Evolutionary conservation across 2,888 invertebrate species (phyloP), one percentile per base, ranked within the genome.

Genomic region (Lacanobia wlatinum): DNA sequence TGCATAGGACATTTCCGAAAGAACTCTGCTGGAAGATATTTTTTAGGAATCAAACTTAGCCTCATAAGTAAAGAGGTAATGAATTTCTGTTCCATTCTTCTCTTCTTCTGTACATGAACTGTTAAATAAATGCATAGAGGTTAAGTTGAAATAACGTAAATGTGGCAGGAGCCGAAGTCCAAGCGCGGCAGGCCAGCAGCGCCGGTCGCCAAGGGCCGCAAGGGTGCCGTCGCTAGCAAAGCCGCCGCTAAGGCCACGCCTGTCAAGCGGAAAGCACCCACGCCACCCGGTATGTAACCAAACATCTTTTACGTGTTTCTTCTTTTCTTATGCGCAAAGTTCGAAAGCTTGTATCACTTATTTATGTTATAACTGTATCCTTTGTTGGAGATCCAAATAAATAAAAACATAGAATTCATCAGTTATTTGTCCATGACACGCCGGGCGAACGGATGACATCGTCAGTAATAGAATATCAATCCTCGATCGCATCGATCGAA

Each of bases 221-320:
- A 95, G 87, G 94, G 90, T 0, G 90, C 90, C 52, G 92, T 92
- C 58, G 92, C 93, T 23, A 95, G 95, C 89, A 87, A 84, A 70
- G 89, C 92, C 66, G 91, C 88, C 85, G 92, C 93, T 59, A 95
- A 96, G 87, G 93, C 95, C 56, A 92, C 96, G 73, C 95, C 95
- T 6, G 95, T 93, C 84, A 96, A 96, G 80, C 94, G 96, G 91
- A 96, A 96, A 96, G 92, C 95, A 71, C 95, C 96, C 28, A 94
- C 95, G 64, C 95, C 96, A n/a, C 96, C 96, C 67, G 96, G 95
- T 95, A 85, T 78, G 76, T 56, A 28, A 16, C 16, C 1, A 9
- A 8, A 28, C 16, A 28, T 55, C 8, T 55, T 16, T 18, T 28
- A 48, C 5, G 7, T 48, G 18, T 7, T 46, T 46, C 16, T 40